phyloP scores from a whole-genome alignment of 2,797 vertebrate species.

The Percopsis omiscomaycus region DNA sequence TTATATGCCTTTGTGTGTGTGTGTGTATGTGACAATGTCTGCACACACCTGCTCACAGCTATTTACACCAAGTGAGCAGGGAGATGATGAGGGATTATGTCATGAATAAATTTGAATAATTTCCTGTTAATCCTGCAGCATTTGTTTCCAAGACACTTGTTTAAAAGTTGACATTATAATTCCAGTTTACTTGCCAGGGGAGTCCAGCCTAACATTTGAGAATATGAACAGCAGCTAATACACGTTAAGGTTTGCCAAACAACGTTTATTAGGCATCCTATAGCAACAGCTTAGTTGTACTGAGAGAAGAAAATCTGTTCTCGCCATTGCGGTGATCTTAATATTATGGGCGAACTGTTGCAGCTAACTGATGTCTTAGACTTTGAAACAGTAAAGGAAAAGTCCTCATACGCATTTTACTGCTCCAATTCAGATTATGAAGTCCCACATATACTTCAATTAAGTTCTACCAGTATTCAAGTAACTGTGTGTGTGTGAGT shows the following conservation, averaged over 20 bases:
- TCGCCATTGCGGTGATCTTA: constrained; percentile 34
- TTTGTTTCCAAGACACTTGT: constrained; percentile 68
- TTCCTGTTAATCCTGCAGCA: constrained; percentile 69
- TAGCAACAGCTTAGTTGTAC: constrained; percentile 18
- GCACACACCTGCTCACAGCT: constrained; percentile 54
- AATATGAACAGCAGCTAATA: constrained; percentile 29
- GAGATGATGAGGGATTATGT: constrained; percentile 67
- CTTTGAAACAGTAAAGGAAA: constrained; percentile 41
- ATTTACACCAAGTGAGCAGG: constrained; percentile 49
- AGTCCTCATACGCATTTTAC: constrained; percentile 30
- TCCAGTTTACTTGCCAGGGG: constrained; percentile 50
- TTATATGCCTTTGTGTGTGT: constrained; percentile 17
- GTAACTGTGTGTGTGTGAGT: constrained; percentile 11
- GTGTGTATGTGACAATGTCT: not conserved
- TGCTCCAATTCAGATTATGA: constrained; percentile 24
- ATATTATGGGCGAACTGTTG: constrained; percentile 36
- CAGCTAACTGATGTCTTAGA: constrained; percentile 44
- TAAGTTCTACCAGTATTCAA: constrained; percentile 2
- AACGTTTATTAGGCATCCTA: constrained; percentile 20
- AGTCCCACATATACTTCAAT: constrained; percentile 44
- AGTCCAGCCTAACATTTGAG: constrained; percentile 37
- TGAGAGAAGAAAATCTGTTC: constrained; percentile 18
- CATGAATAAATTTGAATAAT: constrained; percentile 77
- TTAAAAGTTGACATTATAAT: constrained; percentile 70
- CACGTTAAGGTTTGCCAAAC: constrained; percentile 41